Base-by-base conservation (phyloP, 1,140 invertebrate species). In the Cydia fagiglandana region DNA sequence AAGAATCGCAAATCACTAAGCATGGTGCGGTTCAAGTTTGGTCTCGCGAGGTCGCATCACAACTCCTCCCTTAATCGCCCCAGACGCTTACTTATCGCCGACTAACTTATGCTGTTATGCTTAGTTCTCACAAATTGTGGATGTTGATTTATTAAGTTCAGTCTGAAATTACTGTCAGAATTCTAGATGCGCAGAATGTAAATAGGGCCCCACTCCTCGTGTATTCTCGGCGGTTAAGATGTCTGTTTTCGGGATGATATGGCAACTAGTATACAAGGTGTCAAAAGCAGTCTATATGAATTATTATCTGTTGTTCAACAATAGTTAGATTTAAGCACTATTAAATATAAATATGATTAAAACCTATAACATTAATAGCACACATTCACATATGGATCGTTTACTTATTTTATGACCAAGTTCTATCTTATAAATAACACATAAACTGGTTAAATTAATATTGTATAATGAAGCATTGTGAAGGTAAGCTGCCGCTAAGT, bases 1-100 rank as follows among this genome's bases (percentile, higher is more conserved):
- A 13, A 75, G 20, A 75, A 47, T 68, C 20, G 30, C 45, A 75
- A 75, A 68, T 68, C 45, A 68, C 74, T 66, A 75, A 75, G 74
- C 56, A 75, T 38, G 17, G 50, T 61, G 38, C 50, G 15, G 64
- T 20, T 41, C n/a, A 70, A 70, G 20, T 70, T 38, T 13, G 30
- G 66, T 70, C 66, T 70, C 66, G 17, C 66, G 66, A 66, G 66
- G 66, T 70, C 30, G 64, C 64, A n/a, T 34, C 28, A 17, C 66
- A 70, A 70, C 66, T 70, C 30, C 66, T 15, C 15, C 28, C 34
- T 20, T 38, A 70, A 38, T 38, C 30, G 56, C 30, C 34, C 66
- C 66, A 38, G 30, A 38, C 28, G n/a, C 66, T 70, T 68, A 68
- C 64, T 70, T 70, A 70, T 70, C 66, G 66, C 66, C 30, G 38